Percentiles rank a stretch among this genome's conserved stretches.
These are phyloP conservation scores for Pao palembangensis DNA, from an alignment of 2,113 vertebrate genomes.

Conservation along the genomic window DNA sequence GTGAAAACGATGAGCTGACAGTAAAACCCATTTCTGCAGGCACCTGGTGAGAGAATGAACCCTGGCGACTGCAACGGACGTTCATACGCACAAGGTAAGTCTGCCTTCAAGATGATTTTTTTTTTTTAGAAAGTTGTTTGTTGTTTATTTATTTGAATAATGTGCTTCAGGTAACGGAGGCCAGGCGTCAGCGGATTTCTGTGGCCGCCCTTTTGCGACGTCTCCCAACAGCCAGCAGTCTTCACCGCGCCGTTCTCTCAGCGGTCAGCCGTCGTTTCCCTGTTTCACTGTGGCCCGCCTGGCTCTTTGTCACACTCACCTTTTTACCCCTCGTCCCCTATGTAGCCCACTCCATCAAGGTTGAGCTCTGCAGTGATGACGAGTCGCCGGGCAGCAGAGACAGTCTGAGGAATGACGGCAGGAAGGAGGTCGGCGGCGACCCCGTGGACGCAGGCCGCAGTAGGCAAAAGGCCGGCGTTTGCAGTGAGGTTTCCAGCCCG, in stretches of 20 bases:
- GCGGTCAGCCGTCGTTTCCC: constrained; percentile 76
- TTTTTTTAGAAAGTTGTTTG: neutral
- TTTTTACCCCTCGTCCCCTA: constrained; percentile 5
- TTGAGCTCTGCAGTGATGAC: constrained; percentile 93
- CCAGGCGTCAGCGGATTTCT: constrained; percentile 89
- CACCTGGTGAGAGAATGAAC: constrained; percentile 85
- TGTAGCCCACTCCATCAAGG: constrained; percentile 91
- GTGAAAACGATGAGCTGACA: neutral
- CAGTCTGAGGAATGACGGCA: constrained; percentile 62
- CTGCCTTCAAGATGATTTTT: neutral
- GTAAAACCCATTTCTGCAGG: constrained; percentile 62
- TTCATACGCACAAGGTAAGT: constrained; percentile 84
- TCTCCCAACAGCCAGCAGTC: constrained; percentile 91
- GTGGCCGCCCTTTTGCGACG: constrained; percentile 80
- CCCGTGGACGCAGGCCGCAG: constrained; percentile 74
- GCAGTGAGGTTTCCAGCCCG: constrained; percentile 79
- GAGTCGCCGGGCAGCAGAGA: constrained; percentile 81
- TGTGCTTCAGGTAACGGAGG: constrained; percentile 83
- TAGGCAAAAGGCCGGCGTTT: constrained; percentile 75
- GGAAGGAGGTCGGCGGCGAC: constrained; percentile 74
- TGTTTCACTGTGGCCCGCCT: neutral
- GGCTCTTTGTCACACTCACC: neutral
- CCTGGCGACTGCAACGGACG: constrained; percentile 91
- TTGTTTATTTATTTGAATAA: constrained; percentile 31
- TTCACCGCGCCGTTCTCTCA: constrained; percentile 86